Evolutionary conservation across 2,888 invertebrate species (phyloP).

Genomic region (Eretmocerus hayati): DNA sequence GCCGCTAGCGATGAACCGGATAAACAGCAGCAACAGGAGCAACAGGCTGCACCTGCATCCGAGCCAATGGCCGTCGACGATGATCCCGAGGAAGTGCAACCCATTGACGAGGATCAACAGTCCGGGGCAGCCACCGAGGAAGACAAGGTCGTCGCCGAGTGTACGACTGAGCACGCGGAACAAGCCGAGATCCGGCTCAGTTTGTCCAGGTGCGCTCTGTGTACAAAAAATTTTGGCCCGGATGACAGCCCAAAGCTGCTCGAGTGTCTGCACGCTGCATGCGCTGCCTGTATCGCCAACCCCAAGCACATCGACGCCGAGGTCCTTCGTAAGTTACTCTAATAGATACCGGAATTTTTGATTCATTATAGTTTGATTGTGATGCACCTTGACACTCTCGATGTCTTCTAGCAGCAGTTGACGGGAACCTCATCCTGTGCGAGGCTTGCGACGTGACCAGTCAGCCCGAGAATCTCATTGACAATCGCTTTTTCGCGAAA

Average conservation of each 20-base stretch:
- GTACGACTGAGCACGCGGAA: slow-evolving; percentile 6
- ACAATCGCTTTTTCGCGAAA: slow-evolving; percentile 77
- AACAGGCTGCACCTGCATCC: not conserved
- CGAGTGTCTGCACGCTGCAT: slow-evolving; percentile 83
- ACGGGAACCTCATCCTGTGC: slow-evolving; percentile 52
- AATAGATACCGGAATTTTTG: no score
- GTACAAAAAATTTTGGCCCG: slow-evolving; percentile 47
- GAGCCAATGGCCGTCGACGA: not conserved
- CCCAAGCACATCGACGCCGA: no score
- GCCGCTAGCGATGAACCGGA: slow-evolving; percentile 38
- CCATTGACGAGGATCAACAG: slow-evolving; percentile 29
- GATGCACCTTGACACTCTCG: no score
- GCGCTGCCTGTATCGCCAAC: slow-evolving; percentile 69
- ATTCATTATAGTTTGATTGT: no score
- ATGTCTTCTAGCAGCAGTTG: slow-evolving; percentile 28
- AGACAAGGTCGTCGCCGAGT: slow-evolving; percentile 32
- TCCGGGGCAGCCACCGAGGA: slow-evolving; percentile 27
- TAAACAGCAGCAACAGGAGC: slow-evolving; percentile 30
- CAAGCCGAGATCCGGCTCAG: slow-evolving; percentile 31
- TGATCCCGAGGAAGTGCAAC: not conserved
- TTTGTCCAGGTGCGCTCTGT: slow-evolving; percentile 47
- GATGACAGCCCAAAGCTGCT: slow-evolving; percentile 69
- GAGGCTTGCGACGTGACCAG: slow-evolving; percentile 69
- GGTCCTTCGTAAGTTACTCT: no score
- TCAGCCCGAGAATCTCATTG: slow-evolving; percentile 67